Evolutionary conservation across 2,113 vertebrate genomes (phyloP).

Genomic region (Zootoca vivipara): DNA sequence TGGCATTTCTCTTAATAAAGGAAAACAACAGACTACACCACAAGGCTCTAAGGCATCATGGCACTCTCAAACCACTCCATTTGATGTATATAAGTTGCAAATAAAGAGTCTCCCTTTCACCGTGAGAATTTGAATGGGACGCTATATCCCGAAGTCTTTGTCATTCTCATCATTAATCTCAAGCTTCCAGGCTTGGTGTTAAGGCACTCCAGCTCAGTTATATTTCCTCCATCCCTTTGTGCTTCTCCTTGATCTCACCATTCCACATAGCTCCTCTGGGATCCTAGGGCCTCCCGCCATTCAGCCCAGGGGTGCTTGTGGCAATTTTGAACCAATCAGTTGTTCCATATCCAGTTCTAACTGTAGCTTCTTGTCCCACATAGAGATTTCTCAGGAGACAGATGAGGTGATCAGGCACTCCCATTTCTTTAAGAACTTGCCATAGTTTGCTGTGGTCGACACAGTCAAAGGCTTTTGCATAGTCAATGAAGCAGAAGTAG

Average conservation of each 20-base stretch:
- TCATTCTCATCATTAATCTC: not conserved
- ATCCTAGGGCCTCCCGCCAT: not conserved
- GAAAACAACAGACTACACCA: conserved; percentile 26
- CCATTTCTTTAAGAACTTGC: too few species aligned
- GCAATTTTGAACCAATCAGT: too few species aligned
- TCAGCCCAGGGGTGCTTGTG: not conserved
- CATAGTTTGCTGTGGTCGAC: too few species aligned
- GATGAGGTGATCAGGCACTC: too few species aligned
- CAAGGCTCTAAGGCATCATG: not conserved
- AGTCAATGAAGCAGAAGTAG: too few species aligned
- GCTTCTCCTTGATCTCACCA: not conserved
- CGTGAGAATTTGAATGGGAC: not conserved
- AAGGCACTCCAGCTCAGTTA: not conserved
- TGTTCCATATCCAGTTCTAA: too few species aligned
- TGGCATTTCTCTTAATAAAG: conserved; percentile 23
- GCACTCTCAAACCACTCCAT: not conserved
- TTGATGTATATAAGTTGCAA: not conserved
- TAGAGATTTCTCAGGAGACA: too few species aligned
- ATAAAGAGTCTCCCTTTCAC: not conserved
- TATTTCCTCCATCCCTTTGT: not conserved
- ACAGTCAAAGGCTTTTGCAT: too few species aligned
- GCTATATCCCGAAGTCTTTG: conserved; percentile 19
- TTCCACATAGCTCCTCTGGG: not conserved
- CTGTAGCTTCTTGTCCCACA: too few species aligned
- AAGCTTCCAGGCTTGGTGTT: not conserved